Base-by-base conservation (phyloP, 2,113 vertebrate genomes). In the Parus major region DNA sequence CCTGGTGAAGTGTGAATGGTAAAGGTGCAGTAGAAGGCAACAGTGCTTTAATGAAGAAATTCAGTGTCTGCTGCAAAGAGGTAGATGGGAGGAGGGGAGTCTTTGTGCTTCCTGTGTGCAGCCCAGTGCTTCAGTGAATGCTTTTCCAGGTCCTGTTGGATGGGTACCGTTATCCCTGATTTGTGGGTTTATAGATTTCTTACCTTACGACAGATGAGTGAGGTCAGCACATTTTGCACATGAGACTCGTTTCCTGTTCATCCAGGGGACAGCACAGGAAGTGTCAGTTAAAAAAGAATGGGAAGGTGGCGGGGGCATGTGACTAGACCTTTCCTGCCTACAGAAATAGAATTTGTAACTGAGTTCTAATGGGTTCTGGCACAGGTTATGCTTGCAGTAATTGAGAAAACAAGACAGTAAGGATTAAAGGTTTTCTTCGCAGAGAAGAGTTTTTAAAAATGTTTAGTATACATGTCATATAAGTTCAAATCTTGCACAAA, bases 41-140 rank as follows among this genome's bases (percentile, higher is more conserved):
- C n/a, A 35, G 10, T 44, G 22, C n/a, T 75, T 77, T 66, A 57
- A 11, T 29, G 68, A 50, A 69, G 41, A 56, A 36, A 44, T 35
- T 36, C 44, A 28, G 6, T 19, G 29, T 61, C 57, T 92, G 23
- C 42, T 61, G 64, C 24, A 36, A 57, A 47, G 29, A 52, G 13
- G 19, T 28, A 24, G 11, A 5, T 5, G 10, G 28, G 49, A 47
- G 10, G 27, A 44, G 12, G 5, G 5, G 12, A 7, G 27, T 33
- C 9, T 3, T 0, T 46, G 15, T 53, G 11, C 8, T 65, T 47
- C 28, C 33, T 25, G 1, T 7, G 8, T 46, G 11, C 42, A 77
- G 27, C 55, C 29, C 41, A 35, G 52, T 46, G 68, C 44, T 80
- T 56, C 19, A 52, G 39, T 42, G 71, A 36, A 7, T 47, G 31